Conservation (phyloP, 1,140 invertebrate species). For the Dendroctonus valens region DNA sequence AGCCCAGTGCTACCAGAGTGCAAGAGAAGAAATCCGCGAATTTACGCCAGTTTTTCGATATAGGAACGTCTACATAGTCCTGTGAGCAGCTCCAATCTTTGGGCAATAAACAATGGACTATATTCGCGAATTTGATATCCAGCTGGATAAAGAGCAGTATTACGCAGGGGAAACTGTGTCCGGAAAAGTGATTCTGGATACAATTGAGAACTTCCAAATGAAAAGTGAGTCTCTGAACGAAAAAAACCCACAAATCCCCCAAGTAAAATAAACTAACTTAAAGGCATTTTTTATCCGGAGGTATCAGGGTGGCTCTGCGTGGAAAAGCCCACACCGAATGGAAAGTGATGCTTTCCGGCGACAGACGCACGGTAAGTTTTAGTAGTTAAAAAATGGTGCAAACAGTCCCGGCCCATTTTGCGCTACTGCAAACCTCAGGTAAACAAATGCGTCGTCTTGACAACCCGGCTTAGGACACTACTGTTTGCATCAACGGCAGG, state of each 20-base stretch:
- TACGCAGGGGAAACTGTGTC: constrained; percentile 72
- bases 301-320: constrained; percentile 70
- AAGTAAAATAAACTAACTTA: not conserved
- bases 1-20: not conserved
- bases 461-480: too few relatives aligned
- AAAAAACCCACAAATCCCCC: not conserved
- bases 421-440: too few relatives aligned
- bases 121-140: constrained; percentile 76
- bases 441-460: too few relatives aligned
- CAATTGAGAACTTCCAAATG: constrained; percentile 74
- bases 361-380: constrained; percentile 60
- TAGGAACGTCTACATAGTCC: not conserved
- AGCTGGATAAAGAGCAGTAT: constrained; percentile 73
- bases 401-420: too few relatives aligned
- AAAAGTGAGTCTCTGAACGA: constrained; percentile 58
- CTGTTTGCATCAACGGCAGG: too few relatives aligned
- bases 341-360: constrained; percentile 78
- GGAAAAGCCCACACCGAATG: constrained; percentile 81
- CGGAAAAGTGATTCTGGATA: constrained; percentile 71
- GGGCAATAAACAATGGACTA: constrained; percentile 64
- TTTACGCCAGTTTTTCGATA: not conserved
- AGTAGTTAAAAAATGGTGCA: too few relatives aligned
- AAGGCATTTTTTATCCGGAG: constrained; percentile 50
- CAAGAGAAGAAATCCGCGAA: not conserved
- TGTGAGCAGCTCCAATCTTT: not conserved